Base-by-base conservation (phyloP, 2,888 invertebrate genomes). In the Cotesia congregata region DNA sequence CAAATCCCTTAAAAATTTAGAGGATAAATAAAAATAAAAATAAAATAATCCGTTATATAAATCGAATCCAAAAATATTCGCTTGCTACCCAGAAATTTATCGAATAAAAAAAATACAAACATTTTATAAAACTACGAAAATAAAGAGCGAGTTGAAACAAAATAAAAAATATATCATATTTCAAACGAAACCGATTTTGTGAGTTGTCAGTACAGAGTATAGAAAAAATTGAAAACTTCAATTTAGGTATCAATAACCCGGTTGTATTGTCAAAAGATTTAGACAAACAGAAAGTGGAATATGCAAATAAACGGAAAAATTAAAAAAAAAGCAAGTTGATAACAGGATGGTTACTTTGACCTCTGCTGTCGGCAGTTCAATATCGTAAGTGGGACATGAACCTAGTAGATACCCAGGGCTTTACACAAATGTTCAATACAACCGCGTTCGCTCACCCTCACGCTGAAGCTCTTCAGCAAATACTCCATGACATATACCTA, bases 371-470 rank as follows among this genome's bases (percentile, higher is more conserved):
- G 15, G 67, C 82, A 85, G 85, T 86, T 87, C 87, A 85, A 86
- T 87, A 84, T 83, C 61, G 81, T 83, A 83, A 88, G 84, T 88
- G 85, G 88, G 87, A 83, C 88, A 83, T 83, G 86, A 84, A 85
- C 84, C 84, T 82, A 80, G 76, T 82, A 82, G 67, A 59, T 69
- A 75, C 60, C 67, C 70, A 74, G 65, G 67, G 70, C 76, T 50
- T 67, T 71, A 69, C 71, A 77, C 38, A 74, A 74, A 39, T 15
- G 74, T 67, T 72, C 72, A 61, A 72, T 17, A 50, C 40, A 60
- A 41, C 15, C 62, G 70, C 40, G 60, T 61, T 71, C 70, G 60
- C 72, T 77, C 69, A 69, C 69, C 76, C 74, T 77, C 76, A 64
- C 69, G 75, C 67, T 71, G 75, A 72, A 61, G 65, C 70, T 76